Evolutionary conservation across 2,797 vertebrate species (phyloP).

Genomic region (Neosalanx taihuensis): DNA sequence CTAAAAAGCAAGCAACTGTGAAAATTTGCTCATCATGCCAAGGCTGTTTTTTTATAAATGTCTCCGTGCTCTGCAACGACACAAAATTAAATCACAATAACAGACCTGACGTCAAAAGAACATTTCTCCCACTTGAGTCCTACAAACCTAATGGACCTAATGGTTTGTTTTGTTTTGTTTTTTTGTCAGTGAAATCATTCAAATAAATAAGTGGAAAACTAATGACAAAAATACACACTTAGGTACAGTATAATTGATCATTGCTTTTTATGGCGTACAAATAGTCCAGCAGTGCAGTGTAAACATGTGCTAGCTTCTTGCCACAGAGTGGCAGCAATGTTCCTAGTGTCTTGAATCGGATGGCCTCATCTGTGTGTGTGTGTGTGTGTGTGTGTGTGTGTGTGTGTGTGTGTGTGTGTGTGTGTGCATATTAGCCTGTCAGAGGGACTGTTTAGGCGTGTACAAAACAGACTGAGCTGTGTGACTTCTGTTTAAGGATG

Average conservation of each 20-base stretch:
- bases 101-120: too few species aligned
- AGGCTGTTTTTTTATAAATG: too few species aligned
- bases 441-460: background rate
- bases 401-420: background rate
- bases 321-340: conserved; percentile 4
- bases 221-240: background rate
- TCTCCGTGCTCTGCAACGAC: too few species aligned
- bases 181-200: too few species aligned
- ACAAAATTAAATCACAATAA: too few species aligned
- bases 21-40: background rate
- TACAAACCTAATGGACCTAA: too few species aligned
- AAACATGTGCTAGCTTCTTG: background rate
- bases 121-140: too few species aligned
- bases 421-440: background rate
- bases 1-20: background rate
- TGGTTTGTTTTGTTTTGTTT: too few species aligned
- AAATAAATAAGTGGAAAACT: too few species aligned
- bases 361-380: background rate
- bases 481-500: too few species aligned
- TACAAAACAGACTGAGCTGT: background rate
- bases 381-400: background rate
- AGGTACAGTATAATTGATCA: background rate
- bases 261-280: background rate
- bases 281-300: too few species aligned
- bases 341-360: background rate